Percentiles rank a stretch among this genome's conserved stretches.
Evolutionary conservation across 1,140 invertebrate genomes (phyloP).

Genomic region (Lerema accius): DNA sequence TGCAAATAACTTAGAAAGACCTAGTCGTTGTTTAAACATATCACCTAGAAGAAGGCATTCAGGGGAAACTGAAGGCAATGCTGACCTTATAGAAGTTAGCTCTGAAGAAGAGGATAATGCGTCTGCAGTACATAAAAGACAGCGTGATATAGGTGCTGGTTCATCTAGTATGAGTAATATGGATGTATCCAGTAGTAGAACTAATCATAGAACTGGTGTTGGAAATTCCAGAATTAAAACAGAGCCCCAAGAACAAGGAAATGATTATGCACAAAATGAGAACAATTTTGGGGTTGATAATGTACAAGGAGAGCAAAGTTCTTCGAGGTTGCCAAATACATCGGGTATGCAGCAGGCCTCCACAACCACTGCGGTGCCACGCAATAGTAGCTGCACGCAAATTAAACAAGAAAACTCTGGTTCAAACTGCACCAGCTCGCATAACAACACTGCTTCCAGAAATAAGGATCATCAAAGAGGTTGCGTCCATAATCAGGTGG

Average conservation of each 20-base stretch:
- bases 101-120: slow-evolving; percentile 77
- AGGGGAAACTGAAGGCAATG: slow-evolving; percentile 59
- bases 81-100: slow-evolving; percentile 75
- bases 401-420: slow-evolving; percentile 48
- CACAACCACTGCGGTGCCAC: slow-evolving; percentile 17
- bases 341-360: slow-evolving; percentile 20
- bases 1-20: slow-evolving; percentile 58
- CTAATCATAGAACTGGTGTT: slow-evolving; percentile 23
- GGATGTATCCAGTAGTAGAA: slow-evolving; percentile 26
- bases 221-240: slow-evolving; percentile 51
- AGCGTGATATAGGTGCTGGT: slow-evolving; percentile 48
- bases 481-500: slow-evolving; percentile 27
- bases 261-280: slow-evolving; percentile 33
- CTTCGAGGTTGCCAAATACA: slow-evolving; percentile 27
- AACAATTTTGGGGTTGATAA: slow-evolving; percentile 1
- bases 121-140: slow-evolving; percentile 59
- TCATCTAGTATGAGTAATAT: slow-evolving; percentile 33
- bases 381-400: slow-evolving; percentile 26
- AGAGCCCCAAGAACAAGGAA: slow-evolving; percentile 50
- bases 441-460: slow-evolving; percentile 41
- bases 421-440: slow-evolving; percentile 27
- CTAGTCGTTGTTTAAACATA: slow-evolving; percentile 72
- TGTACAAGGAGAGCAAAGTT: slow-evolving; percentile 5
- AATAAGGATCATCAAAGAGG: slow-evolving; percentile 38
- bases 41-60: slow-evolving; percentile 70